Evolutionary conservation across 1,140 invertebrate species (phyloP), one percentile per base, ranked within the genome.

Genomic region (Drosophila dunni): DNA sequence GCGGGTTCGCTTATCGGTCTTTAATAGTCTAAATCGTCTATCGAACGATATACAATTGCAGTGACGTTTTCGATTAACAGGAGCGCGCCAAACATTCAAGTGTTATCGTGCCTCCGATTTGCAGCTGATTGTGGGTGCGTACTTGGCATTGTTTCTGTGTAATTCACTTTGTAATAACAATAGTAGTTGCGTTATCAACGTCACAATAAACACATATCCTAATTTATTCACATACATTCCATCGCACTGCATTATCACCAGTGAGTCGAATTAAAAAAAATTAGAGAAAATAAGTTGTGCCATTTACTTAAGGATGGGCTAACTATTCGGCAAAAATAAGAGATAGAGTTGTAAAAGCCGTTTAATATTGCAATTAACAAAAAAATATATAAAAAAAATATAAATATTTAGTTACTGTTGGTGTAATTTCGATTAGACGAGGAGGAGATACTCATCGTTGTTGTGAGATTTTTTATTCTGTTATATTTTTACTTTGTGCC

Each of bases 401-500:
- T 13, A n/a, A 56, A 75, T 63, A 69, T 75, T 53, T 33, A 64
- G 40, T 70, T 64, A 51, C 20, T 63, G 36, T 57, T 64, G 38
- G 5, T 58, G 44, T 45, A 51, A 69, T 60, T 70, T 53, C 45
- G 50, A 24, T 58, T 38, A 64, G 40, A 38, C 45, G 54, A 36
- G 17, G 38, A 10, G 20, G 38, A 24, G 40, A 13, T 33, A 38
- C 20, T 33, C 34, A 66, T 36, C 62, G 40, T 68, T 44, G 45
- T 64, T 74, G 62, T 63, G 74, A 72, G 42, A 86, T 73, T 86
- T 86, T 88, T 86, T 79, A 79, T 88, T 88, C 84, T 83, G 84
- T 83, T 89, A 80, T 89, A 83, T 88, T 88, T 83, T 88, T 88
- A 88, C 83, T 88, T 89, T 88, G 76, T 88, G 83, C 83, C 83